Evolutionary conservation across 1,140 invertebrate genomes (phyloP).

Genomic region (Latrodectus geometricus): DNA sequence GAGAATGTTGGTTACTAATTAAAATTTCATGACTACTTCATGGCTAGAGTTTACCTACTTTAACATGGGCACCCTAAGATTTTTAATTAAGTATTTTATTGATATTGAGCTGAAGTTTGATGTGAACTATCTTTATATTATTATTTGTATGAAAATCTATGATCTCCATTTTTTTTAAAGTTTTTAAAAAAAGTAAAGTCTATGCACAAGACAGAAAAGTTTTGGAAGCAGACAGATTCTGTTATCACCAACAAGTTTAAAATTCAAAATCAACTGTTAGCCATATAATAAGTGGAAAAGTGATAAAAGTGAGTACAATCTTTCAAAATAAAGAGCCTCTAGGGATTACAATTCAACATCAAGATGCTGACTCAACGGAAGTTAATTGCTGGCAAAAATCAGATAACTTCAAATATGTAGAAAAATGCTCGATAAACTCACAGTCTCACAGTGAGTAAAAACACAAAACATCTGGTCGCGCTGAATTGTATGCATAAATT

Average conservation of each 20-base stretch:
- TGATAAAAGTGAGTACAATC: background rate
- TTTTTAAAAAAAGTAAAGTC: too few species aligned
- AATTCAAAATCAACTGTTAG: background rate
- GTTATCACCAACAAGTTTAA: background rate
- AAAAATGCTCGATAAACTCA: background rate
- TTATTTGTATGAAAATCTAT: too few species aligned
- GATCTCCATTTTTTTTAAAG: too few species aligned
- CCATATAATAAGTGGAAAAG: background rate
- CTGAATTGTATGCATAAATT: background rate
- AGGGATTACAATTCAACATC: background rate
- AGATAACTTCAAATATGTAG: background rate
- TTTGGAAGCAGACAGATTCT: too few species aligned
- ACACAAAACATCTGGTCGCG: background rate
- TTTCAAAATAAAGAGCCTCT: background rate
- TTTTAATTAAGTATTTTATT: too few species aligned
- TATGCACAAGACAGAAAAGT: too few species aligned
- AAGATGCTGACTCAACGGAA: background rate
- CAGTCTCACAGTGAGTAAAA: background rate
- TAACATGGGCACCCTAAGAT: too few species aligned
- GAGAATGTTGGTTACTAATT: too few species aligned
- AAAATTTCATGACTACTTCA: too few species aligned
- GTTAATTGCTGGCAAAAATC: background rate
- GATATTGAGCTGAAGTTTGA: too few species aligned
- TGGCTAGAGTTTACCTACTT: too few species aligned
- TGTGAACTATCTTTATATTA: too few species aligned